Evolutionary conservation across 2,797 vertebrate genomes (phyloP), one percentile per base, ranked within the genome.

Genomic region (Gallinago solitaria): DNA sequence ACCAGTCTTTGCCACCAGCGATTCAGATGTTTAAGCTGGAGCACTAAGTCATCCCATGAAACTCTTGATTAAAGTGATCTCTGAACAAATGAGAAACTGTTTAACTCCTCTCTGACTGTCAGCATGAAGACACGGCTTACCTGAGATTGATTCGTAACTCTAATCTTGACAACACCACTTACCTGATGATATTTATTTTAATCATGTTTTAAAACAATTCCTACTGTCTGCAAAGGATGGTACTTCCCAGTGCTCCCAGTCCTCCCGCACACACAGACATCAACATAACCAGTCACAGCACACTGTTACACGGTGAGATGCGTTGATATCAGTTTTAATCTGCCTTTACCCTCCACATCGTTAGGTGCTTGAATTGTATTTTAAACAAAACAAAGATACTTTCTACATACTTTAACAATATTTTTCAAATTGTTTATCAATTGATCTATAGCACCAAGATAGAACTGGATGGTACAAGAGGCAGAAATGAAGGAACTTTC

Each of bases 261-360:
- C 3, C 0, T 28, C 21, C 71, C 17, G 33, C 3, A 13, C 25
- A 2, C 16, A 32, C 61, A 39, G 51, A 23, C 54, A 28, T 7
- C 63, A 28, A 0, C 30, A 12, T 0, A 4, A 47, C 1, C 67
- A 50, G 24, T 2, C n/a, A 9, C 4, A 33, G 76, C 45, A 35
- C 21, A 67, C 32, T 1, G 0, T 2, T 5, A 9, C 1, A 48
- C 39, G 39, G 3, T 14, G 45, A 60, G 11, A 57, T 6, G 24
- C 1, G 3, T 2, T 51, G 39, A 20, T 18, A 79, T 27, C 11
- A 33, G 10, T 30, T 53, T n/a, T 1, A 32, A 5, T 4, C 20
- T 5, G 21, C 45, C 25, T 59, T 7, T 30, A n/a, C 3, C 21
- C 17, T 39, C 53, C 39, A 4, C 1, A 28, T 3, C 12, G 20